A percentile compares a stretch with the other conserved stretches of the same genome.
Conservation (phyloP, 2,888 invertebrate species). For the Brachyptera risi region DNA sequence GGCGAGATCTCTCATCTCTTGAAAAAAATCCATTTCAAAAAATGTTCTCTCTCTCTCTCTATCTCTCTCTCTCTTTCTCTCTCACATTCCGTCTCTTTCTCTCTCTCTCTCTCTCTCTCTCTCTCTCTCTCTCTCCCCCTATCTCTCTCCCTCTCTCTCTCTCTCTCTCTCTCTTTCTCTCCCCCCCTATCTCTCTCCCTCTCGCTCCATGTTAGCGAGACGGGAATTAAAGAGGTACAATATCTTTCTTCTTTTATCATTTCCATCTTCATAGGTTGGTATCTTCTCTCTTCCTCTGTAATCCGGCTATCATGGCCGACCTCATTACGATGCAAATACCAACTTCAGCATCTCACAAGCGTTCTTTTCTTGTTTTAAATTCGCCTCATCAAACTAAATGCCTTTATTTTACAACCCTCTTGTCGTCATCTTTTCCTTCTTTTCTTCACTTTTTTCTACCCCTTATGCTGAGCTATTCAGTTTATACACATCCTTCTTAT, state of each 20-base stretch:
- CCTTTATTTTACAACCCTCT: conserved; percentile 31
- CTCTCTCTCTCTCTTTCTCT: neutral
- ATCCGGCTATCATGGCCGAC: conserved; percentile 25
- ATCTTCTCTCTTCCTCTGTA: conserved; percentile 3
- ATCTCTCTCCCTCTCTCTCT: neutral
- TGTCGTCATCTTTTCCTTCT: conserved; percentile 6
- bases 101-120: too few species aligned
- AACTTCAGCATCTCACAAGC: conserved; percentile 14
- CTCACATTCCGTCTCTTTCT: too few species aligned
- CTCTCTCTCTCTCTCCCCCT: too few species aligned
- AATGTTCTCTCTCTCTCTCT: conserved; percentile 1
- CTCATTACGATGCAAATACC: conserved; percentile 32
- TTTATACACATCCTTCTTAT: too few species aligned
- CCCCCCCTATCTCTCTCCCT: neutral
- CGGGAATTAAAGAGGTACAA: conserved; percentile 29
- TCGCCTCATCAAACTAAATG: conserved; percentile 32
- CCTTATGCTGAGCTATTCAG: too few species aligned
- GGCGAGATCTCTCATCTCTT: neutral
- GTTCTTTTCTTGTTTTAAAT: conserved; percentile 25
- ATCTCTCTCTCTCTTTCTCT: too few species aligned
- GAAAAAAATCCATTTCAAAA: neutral
- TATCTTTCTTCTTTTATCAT: too few species aligned
- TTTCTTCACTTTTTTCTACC: neutral
- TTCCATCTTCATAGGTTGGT: too few species aligned
- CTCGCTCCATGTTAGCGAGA: conserved; percentile 22